Evolutionary conservation across 2,888 invertebrate genomes (phyloP), one percentile per base, ranked within the genome.

Genomic region (Galerucella nymphaeae): DNA sequence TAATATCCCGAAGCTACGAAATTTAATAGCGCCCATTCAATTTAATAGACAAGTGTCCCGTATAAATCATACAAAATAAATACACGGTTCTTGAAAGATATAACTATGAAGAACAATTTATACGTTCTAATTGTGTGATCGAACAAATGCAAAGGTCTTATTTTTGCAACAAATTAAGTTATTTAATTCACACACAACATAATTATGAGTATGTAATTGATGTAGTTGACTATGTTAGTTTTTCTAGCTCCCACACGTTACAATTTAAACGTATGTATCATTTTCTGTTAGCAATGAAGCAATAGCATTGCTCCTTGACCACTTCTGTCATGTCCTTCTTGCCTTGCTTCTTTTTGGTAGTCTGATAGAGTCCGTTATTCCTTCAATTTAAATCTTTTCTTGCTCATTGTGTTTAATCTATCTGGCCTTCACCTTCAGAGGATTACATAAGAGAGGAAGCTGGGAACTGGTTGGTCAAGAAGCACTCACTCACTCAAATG

Each of bases 11-110:
- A 23, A 58, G 30, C 58, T 13, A 42, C 10, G 11, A 62, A 62
- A 62, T 62, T 62, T 62, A 62, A 62, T 62, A 42, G 42, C n/a
- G 41, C 18, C 61, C 9, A 62, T 16, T 62, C 14, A n/a, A 42
- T 62, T 18, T 38, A 41, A 42, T 62, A 62, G 18, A 42, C 18
- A 62, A 53, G 53, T 53, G 61, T 62, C 16, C n/a, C n/a, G 8
- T 11, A 62, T 62, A 62, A 62, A 62, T 62, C 42, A 18, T 41
- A 18, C 11, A 10, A 62, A 62, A 62, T 42, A 42, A 41, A 62
- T 38, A 62, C 18, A 41, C 42, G 18, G 11, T 45, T 62, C 11
- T 3, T 42, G 42, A 42, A 62, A 62, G 30, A 62, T 62, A 41
- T 38, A 42, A 18, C 61, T 62, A 41, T 18, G 8, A 62, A 62